Percentiles rank a stretch among this genome's conserved stretches.
Evolutionary conservation across 2,888 invertebrate genomes (phyloP).

Genomic region (Acanthosepion pharaonis): DNA sequence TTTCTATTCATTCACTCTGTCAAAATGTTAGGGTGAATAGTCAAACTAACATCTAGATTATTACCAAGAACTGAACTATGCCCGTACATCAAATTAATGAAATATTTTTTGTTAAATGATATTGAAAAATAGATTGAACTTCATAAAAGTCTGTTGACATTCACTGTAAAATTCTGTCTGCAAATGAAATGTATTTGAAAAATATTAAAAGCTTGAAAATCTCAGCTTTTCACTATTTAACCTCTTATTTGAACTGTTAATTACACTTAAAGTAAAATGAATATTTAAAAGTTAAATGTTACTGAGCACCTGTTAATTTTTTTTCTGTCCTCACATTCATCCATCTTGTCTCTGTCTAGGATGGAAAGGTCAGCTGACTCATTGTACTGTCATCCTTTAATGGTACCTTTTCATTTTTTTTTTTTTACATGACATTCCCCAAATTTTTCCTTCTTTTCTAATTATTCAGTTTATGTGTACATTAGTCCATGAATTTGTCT

Average conservation of each 20-base stretch:
- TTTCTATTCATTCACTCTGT: not conserved
- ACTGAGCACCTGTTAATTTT: not conserved
- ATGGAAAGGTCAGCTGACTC: slow-evolving; percentile 22
- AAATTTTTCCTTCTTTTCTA: not conserved
- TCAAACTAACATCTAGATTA: not conserved
- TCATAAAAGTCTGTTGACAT: not conserved
- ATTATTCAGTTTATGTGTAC: not conserved
- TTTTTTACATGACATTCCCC: not conserved
- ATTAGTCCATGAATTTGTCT: not conserved
- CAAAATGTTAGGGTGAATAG: not conserved
- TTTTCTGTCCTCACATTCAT: not conserved
- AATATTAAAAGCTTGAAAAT: not conserved
- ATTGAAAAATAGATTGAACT: not conserved
- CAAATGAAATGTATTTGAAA: not conserved
- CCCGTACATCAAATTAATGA: not conserved
- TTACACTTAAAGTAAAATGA: not conserved
- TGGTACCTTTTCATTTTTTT: not conserved
- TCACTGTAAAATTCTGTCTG: not conserved
- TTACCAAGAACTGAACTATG: not conserved
- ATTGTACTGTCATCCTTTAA: not conserved
- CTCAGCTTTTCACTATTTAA: not conserved
- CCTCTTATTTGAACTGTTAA: not conserved
- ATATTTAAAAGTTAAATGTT: not conserved
- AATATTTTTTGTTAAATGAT: not conserved
- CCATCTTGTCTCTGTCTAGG: not conserved